Evolutionary conservation across 2,113 vertebrate genomes (phyloP).

Genomic region (Myrmecobius fasciatus): DNA sequence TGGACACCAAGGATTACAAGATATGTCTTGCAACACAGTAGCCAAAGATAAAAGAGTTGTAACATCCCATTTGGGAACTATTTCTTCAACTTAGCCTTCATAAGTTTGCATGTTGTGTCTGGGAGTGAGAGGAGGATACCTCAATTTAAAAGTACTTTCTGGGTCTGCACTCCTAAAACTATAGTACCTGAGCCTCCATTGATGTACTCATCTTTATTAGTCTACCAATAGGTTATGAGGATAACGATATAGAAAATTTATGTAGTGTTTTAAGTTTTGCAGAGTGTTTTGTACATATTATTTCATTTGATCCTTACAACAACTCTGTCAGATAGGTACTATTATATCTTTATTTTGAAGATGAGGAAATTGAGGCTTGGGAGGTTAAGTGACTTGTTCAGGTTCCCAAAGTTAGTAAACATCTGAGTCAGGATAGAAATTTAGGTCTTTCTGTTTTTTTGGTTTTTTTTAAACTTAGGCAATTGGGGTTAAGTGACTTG

Average conservation of each 20-base stretch:
- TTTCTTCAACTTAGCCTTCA: background rate
- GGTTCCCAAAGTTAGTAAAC: background rate
- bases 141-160: background rate
- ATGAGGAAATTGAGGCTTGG: background rate
- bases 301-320: background rate
- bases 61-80: background rate
- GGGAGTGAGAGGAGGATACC: background rate
- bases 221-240: background rate
- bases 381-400: background rate
- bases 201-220: background rate
- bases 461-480: too few relatives aligned
- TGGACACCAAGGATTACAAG: background rate
- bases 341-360: background rate
- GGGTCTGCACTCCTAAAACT: background rate
- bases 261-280: background rate
- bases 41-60: background rate
- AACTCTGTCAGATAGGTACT: background rate
- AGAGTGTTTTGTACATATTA: background rate
- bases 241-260: background rate
- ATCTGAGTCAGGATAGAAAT: background rate
- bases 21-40: background rate
- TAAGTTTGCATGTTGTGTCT: background rate
- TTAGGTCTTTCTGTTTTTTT: background rate
- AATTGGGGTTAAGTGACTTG: too few relatives aligned
- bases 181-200: background rate